A percentile compares a stretch with the other conserved stretches of the same genome.
These are phyloP conservation scores for Pocota personata DNA, from an alignment of 2,888 invertebrate genomes.

Conservation along the genomic window DNA sequence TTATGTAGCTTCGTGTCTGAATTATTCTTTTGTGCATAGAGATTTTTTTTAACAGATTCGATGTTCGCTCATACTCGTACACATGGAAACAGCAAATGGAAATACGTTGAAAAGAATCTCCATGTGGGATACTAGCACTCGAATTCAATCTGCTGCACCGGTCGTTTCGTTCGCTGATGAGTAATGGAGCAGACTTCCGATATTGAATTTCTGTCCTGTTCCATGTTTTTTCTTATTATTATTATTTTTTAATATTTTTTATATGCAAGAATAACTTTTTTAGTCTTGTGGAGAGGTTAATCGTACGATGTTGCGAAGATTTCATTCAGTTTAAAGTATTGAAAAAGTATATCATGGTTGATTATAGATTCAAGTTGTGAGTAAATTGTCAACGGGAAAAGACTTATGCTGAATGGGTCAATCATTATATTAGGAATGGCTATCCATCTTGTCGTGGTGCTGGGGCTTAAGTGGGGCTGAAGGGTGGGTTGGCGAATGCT, in stretches of 20 bases:
- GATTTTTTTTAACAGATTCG: constrained; percentile 18
- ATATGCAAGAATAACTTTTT: neutral
- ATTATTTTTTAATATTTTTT: neutral
- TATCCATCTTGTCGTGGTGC: too few species aligned
- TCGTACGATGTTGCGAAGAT: neutral
- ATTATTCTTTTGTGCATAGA: constrained; percentile 32
- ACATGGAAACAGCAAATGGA: constrained; percentile 31
- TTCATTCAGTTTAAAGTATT: neutral
- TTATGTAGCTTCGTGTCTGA: constrained; percentile 32
- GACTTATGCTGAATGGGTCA: too few species aligned
- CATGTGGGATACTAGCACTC: constrained; percentile 28
- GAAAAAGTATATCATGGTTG: too few species aligned
- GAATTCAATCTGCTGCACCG: constrained; percentile 61
- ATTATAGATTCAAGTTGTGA: too few species aligned
- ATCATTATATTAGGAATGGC: too few species aligned
- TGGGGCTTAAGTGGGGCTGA: too few species aligned
- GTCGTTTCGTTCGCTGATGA: constrained; percentile 41
- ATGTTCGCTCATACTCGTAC: constrained; percentile 10
- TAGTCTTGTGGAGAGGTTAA: neutral
- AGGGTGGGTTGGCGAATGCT: too few species aligned
- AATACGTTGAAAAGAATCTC: constrained; percentile 33
- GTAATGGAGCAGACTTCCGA: constrained; percentile 64
- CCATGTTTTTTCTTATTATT: neutral
- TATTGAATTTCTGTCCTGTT: constrained; percentile 52
- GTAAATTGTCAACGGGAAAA: too few species aligned